A percentile compares a stretch with the other conserved stretches of the same genome.
Evolutionary conservation across 2,113 vertebrate genomes (phyloP).

Genomic region (Hystrix cristata): DNA sequence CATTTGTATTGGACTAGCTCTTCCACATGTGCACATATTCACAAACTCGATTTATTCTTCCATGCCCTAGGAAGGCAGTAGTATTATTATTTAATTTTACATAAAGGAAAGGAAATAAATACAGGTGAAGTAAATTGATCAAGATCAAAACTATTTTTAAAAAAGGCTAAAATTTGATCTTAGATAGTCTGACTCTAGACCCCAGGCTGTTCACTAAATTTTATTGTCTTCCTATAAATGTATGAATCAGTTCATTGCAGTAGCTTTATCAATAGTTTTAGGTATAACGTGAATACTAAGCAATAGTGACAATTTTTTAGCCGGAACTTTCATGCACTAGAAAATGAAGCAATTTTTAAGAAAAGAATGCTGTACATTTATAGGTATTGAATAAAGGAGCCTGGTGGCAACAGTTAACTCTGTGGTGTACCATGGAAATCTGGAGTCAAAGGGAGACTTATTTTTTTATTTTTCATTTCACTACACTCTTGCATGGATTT

Average conservation of each 20-base stretch:
- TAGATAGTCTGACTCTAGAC: neutral
- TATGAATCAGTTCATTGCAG: neutral
- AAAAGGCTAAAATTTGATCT: constrained; percentile 22
- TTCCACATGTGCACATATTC: neutral
- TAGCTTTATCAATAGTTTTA: neutral
- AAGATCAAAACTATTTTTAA: neutral
- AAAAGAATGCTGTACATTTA: neutral
- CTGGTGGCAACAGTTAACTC: neutral
- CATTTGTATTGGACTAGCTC: neutral
- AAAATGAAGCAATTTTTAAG: neutral
- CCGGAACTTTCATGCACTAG: neutral
- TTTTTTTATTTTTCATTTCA: constrained; percentile 22
- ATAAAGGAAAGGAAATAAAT: constrained; percentile 37
- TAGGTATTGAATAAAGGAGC: neutral
- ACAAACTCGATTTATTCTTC: neutral
- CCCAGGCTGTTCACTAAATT: neutral
- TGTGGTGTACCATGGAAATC: neutral
- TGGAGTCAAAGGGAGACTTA: neutral
- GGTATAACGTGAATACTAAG: neutral
- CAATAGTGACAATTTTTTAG: neutral
- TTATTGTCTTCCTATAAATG: neutral
- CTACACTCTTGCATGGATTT: neutral
- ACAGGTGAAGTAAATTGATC: neutral
- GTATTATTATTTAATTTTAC: neutral
- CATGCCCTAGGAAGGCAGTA: neutral